Evolutionary conservation across 1,140 invertebrate species (phyloP).

Genomic region (Homarus americanus): DNA sequence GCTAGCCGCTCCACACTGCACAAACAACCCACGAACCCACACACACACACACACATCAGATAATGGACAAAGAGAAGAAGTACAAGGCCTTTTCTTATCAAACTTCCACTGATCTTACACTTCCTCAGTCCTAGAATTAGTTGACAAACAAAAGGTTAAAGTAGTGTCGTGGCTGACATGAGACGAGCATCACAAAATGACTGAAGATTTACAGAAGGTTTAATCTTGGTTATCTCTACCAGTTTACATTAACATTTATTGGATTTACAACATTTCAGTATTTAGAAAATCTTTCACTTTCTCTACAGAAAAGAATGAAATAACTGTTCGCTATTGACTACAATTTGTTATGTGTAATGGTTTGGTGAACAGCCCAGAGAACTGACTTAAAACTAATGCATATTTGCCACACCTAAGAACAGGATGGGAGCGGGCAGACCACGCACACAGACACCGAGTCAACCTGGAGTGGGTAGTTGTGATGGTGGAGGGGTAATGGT

Average conservation of each 20-base stretch:
- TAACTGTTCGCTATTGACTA: constrained; percentile 74
- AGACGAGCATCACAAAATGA: constrained; percentile 74
- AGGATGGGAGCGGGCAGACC: constrained; percentile 69
- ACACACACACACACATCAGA: constrained; percentile 71
- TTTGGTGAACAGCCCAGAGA: constrained; percentile 75
- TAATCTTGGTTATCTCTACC: constrained; percentile 70
- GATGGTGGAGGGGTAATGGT: constrained; percentile 43
- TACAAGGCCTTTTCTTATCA: constrained; percentile 73
- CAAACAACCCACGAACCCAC: constrained; percentile 61
- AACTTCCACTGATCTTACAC: constrained; percentile 71
- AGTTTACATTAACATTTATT: constrained; percentile 74
- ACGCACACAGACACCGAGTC: constrained; percentile 69
- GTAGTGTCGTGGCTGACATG: constrained; percentile 71
- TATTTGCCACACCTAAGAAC: constrained; percentile 75
- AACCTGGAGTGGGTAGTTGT: constrained; percentile 49
- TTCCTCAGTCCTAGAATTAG: constrained; percentile 72
- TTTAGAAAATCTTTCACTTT: constrained; percentile 72
- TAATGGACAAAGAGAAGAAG: constrained; percentile 74
- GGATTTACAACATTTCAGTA: constrained; percentile 74
- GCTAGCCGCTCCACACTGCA: constrained; percentile 63
- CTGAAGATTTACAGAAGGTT: constrained; percentile 69
- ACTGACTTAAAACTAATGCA: constrained; percentile 75
- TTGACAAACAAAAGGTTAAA: constrained; percentile 70
- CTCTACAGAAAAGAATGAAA: constrained; percentile 73
- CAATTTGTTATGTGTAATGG: constrained; percentile 75